phyloP scores from a whole-genome alignment of 2,888 invertebrate genomes.

The Myopa testacea region DNA sequence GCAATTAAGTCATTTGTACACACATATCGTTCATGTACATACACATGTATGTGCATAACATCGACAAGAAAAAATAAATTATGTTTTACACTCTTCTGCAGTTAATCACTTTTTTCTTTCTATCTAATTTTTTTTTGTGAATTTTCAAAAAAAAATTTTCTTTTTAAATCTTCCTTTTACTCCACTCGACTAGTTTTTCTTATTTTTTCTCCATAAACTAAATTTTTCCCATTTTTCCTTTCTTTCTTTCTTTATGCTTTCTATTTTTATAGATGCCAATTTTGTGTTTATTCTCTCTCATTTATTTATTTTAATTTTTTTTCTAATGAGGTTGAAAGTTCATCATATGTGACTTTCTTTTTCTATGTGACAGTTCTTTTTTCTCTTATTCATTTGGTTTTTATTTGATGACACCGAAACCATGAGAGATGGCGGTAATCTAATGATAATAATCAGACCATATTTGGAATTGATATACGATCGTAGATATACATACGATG shows the following conservation, averaged over 20 bases:
- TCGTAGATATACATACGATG: too few relatives aligned
- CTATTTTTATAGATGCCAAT: not conserved
- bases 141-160: not conserved
- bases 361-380: not conserved
- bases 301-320: not conserved
- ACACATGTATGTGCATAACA: too few relatives aligned
- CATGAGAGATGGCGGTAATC: not conserved
- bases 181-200: not conserved
- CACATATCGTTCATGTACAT: too few relatives aligned
- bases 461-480: too few relatives aligned
- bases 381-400: not conserved
- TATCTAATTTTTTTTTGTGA: not conserved
- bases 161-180: not conserved
- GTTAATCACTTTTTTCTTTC: not conserved
- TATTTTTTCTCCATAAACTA: not conserved
- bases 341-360: conserved; percentile 2
- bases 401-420: conserved; percentile 15
- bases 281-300: not conserved
- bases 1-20: too few relatives aligned
- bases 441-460: too few relatives aligned
- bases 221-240: not conserved
- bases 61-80: not conserved
- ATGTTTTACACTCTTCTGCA: not conserved
- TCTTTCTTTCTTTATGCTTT: conserved; percentile 1
- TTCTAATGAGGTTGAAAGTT: conserved; percentile 23